phyloP scores from a whole-genome alignment of 2,888 invertebrate species.

The Melieria crassipennis region DNA sequence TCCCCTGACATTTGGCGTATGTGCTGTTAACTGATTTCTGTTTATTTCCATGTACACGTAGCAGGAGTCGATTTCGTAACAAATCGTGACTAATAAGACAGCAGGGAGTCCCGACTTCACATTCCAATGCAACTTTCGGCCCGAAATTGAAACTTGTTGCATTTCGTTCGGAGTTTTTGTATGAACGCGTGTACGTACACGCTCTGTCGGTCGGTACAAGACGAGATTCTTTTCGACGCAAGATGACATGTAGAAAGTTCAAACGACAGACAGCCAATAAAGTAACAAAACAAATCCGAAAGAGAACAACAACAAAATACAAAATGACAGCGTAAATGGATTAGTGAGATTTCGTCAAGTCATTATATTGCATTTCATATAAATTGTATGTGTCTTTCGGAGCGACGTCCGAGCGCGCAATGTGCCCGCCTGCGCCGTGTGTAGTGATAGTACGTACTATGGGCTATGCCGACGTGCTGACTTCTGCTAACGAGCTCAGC shows the following conservation, averaged over 20 bases:
- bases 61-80: conserved; percentile 40
- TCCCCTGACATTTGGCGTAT: conserved; percentile 1
- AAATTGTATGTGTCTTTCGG: conserved; percentile 21
- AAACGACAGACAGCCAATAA: conserved; percentile 31
- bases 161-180: conserved; percentile 20
- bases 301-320: not conserved
- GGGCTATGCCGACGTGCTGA: conserved; percentile 34
- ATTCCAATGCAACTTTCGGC: conserved; percentile 6
- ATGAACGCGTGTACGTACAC: not conserved
- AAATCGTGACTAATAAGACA: conserved; percentile 63
- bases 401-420: conserved; percentile 5
- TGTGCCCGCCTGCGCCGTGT: not conserved
- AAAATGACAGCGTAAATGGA: conserved; percentile 60
- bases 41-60: conserved; percentile 5
- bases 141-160: not conserved
- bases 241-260: conserved; percentile 30
- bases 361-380: conserved; percentile 45
- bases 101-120: conserved; percentile 51
- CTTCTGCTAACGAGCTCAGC: conserved; percentile 49
- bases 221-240: conserved; percentile 2
- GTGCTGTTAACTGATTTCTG: conserved; percentile 3
- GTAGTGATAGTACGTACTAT: not conserved
- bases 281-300: not conserved
- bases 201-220: too few relatives aligned
- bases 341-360: conserved; percentile 62